Evolutionary conservation across 2,113 vertebrate genomes (phyloP), one percentile per base, ranked within the genome.

Genomic region (Proterorhinus semilunaris): DNA sequence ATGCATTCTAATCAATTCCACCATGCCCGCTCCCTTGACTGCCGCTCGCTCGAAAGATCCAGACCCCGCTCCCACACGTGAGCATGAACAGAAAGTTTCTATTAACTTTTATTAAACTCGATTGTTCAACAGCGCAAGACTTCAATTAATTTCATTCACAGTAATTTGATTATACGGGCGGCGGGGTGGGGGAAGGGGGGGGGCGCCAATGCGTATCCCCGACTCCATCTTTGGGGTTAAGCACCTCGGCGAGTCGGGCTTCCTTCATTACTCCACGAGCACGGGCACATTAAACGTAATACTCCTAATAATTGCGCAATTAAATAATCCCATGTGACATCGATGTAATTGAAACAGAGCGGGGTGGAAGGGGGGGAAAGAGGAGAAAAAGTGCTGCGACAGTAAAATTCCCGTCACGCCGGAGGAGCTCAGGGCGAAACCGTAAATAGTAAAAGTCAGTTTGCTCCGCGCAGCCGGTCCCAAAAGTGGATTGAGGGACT

Each of bases 111-210:
- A 87, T 90, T 86, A 83, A 88, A 69, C 71, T 70, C 65, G 78
- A 55, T 83, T 77, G 86, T 85, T 83, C 82, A 79, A 17, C 70
- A 43, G 70, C 61, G 46, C 82, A 76, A 62, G 79, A 76, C 81
- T 88, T 88, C 83, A 88, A 89, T 89, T 88, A 81, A 89, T 88
- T 83, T 74, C 74, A 85, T 89, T 82, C 83, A 87, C 73, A 82
- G 86, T 91, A 87, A 88, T 89, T 87, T 76, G 75, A 89, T 90
- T 88, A 85, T 82, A 83, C 71, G 83, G 82, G 81, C 78, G 16
- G 64, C 71, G 65, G 78, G 66, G 71, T 75, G 70, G 79, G 50
- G 65, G 16, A 64, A 71, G 64, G 78, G 66, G 71, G 76, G 70
- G 79, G 51, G 65, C 70, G 54, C 65, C 73, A 75, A 78, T 78